Evolutionary conservation across 2,113 vertebrate genomes (phyloP), one percentile per base, ranked within the genome.

Genomic region (Danionella cerebrum): DNA sequence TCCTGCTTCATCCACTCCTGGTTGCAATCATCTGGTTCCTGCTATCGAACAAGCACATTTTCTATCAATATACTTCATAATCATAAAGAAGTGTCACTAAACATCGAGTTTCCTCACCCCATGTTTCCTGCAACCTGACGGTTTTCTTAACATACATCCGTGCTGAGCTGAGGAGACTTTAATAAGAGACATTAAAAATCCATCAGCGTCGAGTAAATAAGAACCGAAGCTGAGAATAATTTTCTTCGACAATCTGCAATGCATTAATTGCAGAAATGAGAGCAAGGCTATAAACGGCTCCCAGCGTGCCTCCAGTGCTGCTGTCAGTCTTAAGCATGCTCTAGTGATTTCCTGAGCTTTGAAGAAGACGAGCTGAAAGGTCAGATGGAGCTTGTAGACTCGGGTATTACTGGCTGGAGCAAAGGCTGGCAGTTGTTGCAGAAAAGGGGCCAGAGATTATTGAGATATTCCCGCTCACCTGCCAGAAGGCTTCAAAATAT

Each of bases 401-500:
- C 35, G 39, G 47, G 27, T 60, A 45, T 45, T 60, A 31, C 11
- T 12, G 57, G 55, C 36, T 18, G 42, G 36, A 60, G 29, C 27
- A 33, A 69, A 58, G 25, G 12, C 51, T 1, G 55, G 38, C 22
- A 18, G 51, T 31, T 41, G 65, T 64, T 38, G 25, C 19, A n/a
- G 36, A 16, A 18, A 36, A 42, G 63, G 3, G 44, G 11, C 44
- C 51, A 48, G 31, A 60, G 45, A 57, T 59, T 52, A 66, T 50
- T 48, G 25, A 54, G 44, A 57, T 50, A 33, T 51, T 38, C 13
- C 36, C 42, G 35, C 52, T 38, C 24, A 55, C 41, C 38, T 71
- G 64, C 47, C 71, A 60, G 22, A 27, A 44, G 55, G 29, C 6
- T 63, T 52, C 18, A 16, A n/a, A 54, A 53, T 45, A 67, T 44